Evolutionary conservation across 2,888 invertebrate genomes (phyloP).

Genomic region (Dione vanillae): DNA sequence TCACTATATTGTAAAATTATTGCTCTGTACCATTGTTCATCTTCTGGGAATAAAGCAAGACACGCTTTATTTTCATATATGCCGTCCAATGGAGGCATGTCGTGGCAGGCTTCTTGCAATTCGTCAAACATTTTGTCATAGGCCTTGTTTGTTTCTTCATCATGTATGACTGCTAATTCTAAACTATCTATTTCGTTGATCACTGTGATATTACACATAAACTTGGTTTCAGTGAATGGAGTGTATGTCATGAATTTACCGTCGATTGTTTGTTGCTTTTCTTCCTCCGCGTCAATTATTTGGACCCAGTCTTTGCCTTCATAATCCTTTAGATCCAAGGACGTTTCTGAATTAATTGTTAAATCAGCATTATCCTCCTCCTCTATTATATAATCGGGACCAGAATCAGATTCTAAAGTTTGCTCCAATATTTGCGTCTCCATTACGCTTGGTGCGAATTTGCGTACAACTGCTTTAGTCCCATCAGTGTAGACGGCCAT

Average conservation of each 20-base stretch:
- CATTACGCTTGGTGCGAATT: constrained; percentile 53
- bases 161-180: constrained; percentile 67
- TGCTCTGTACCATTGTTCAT: constrained; percentile 89
- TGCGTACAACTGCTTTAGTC: constrained; percentile 60
- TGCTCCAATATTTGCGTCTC: constrained; percentile 41
- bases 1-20: constrained; percentile 81
- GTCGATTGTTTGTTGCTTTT: constrained; percentile 47
- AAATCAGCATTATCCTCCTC: constrained; percentile 53
- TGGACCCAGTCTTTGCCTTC: constrained; percentile 65
- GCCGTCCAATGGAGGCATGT: constrained; percentile 72
- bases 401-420: constrained; percentile 56
- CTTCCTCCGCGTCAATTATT: constrained; percentile 63
- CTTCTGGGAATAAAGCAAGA: constrained; percentile 84
- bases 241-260: constrained; percentile 57
- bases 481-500: constrained; percentile 70
- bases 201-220: constrained; percentile 64
- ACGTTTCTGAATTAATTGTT: constrained; percentile 53
- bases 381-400: constrained; percentile 69
- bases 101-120: constrained; percentile 73
- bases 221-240: constrained; percentile 55
- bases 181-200: constrained; percentile 63
- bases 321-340: constrained; percentile 53
- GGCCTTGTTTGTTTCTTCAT: constrained; percentile 66
- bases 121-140: constrained; percentile 79
- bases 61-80: constrained; percentile 84